Evolutionary conservation across 1,140 invertebrate species (phyloP), one percentile per base, ranked within the genome.

Genomic region (Cotesia chilonis): DNA sequence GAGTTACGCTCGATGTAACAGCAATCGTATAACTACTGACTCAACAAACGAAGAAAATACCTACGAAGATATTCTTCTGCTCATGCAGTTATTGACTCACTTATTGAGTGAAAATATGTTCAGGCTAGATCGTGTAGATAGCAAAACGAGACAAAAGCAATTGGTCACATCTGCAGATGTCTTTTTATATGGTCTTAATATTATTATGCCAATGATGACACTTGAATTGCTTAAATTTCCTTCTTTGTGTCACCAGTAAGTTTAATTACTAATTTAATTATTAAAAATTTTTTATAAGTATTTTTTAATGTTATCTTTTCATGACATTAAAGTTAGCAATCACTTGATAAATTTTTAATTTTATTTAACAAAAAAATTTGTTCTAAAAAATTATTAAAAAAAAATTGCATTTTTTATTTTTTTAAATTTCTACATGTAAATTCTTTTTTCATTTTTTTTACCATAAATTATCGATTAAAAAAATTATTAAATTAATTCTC

Each of bases 191-290:
- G 93, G 93, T 35, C 84, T 95, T 0, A 90, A 90, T 78, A 91
- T 92, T 64, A 87, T 95, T 64, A 91, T 94, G 87, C 93, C 93
- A 20, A 82, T 95, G 63, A 93, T 95, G 89, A 92, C 89, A 60
- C 84, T 89, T n/a, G 91, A 94, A 79, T 80, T 95, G 20, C 83
- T 94, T 5, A 90, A 92, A 80, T 92, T 94, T 83, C 91, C 90
- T 12, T 87, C 88, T 3, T 82, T 95, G 10, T 94, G 93, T 79
- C 78, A 86, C 41, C 88, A 92, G 82, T 92, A 89, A 83, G 84
- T 83, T 69, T 63, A 20, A 57, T 35, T 36, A 17, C 55, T 35
- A 37, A 12, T 52, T 28, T 38, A 66, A 67, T 67, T 60, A 41
- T 9, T 52, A 63, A 14, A 61, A 60, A 54, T 54, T 72, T 51